Percentiles rank a stretch among this genome's conserved stretches.
These are phyloP conservation scores for Rhamphomyia laevipes DNA, from an alignment of 2,888 invertebrate species.

Conservation along the genomic window DNA sequence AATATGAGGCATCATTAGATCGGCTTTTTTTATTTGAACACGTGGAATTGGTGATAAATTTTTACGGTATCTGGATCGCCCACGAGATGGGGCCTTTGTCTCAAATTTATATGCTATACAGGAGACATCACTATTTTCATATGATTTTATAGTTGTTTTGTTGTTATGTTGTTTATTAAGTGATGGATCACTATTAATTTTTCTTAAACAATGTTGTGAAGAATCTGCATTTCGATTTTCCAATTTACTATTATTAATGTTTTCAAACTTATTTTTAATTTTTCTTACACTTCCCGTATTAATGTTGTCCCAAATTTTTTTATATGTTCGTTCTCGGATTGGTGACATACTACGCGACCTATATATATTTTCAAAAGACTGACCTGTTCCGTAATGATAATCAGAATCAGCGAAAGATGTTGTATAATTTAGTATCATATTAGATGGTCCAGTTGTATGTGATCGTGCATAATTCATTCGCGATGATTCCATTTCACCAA, in stretches of 20 bases:
- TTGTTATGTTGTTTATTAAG: constrained; percentile 46
- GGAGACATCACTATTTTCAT: constrained; percentile 47
- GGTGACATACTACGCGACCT: constrained; percentile 63
- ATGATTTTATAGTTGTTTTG: constrained; percentile 40
- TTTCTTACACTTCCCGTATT: constrained; percentile 67
- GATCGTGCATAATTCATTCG: constrained; percentile 34
- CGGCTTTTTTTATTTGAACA: constrained; percentile 49
- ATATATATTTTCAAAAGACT: constrained; percentile 52
- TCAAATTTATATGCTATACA: constrained; percentile 51
- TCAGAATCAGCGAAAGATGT: constrained; percentile 16
- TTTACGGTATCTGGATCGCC: constrained; percentile 40
- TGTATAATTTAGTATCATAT: constrained; percentile 24
- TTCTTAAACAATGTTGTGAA: constrained; percentile 39
- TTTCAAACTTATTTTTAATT: constrained; percentile 66
- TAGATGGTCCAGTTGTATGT: constrained; percentile 44
- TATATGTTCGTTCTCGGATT: constrained; percentile 57
- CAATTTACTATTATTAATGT: constrained; percentile 19
- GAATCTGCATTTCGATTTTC: constrained; percentile 10
- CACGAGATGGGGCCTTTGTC: constrained; percentile 35
- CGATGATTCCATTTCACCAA: constrained; percentile 54
- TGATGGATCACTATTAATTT: constrained; percentile 71
- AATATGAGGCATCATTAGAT: constrained; percentile 76
- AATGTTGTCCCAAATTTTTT: constrained; percentile 55
- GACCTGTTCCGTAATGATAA: constrained; percentile 37
- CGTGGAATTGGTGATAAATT: constrained; percentile 52